Conservation (phyloP, 2,888 invertebrate genomes). For the Parnassius orleans region DNA sequence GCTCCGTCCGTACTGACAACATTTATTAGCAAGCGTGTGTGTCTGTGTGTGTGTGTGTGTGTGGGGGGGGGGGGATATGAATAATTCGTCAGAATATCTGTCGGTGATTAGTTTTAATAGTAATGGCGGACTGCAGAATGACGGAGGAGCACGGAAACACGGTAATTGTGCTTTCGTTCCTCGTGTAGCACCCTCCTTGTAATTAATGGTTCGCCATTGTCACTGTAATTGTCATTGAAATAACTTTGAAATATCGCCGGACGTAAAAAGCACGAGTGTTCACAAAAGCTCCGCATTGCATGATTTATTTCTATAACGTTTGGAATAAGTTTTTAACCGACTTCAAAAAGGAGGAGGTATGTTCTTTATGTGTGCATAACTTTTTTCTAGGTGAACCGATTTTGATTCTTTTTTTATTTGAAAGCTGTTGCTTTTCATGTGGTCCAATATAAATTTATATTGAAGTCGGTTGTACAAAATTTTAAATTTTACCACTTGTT, state of each 20-base stretch:
- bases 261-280: conserved; percentile 2
- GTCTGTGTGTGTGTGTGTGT: too few species aligned
- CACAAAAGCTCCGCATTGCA: not conserved
- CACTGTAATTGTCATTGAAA: not conserved
- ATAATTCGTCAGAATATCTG: not conserved
- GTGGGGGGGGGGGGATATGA: not conserved
- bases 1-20: not conserved
- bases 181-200: not conserved
- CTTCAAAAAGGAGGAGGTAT: too few species aligned
- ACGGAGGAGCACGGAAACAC: not conserved
- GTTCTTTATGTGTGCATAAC: too few species aligned
- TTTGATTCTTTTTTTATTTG: too few species aligned
- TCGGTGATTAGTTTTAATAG: not conserved
- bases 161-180: not conserved
- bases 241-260: conserved; percentile 3
- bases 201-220: conserved; percentile 1
- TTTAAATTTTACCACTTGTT: too few species aligned
- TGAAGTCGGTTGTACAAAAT: too few species aligned
- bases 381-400: too few species aligned
- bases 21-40: not conserved
- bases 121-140: not conserved
- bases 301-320: not conserved
- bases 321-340: not conserved
- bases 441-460: too few species aligned
- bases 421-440: too few species aligned